Evolutionary conservation across 1,140 invertebrate species (phyloP).

Genomic region (Bicyclus anynana): DNA sequence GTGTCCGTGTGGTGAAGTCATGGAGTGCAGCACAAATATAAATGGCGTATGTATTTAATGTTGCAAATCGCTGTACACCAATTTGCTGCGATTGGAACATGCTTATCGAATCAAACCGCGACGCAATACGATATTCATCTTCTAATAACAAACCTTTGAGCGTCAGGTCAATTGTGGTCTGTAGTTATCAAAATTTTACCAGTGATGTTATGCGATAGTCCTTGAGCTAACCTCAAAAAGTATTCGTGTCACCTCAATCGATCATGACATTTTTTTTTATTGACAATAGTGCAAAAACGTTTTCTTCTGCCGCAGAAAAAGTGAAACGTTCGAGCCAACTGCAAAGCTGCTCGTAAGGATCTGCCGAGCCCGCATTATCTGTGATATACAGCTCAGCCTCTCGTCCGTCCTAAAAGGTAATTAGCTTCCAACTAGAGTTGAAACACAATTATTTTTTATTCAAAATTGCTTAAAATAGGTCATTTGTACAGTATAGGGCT

Average conservation of each 20-base stretch:
- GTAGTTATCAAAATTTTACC: slow-evolving; percentile 9
- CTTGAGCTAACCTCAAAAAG: slow-evolving; percentile 70
- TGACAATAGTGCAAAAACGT: slow-evolving; percentile 16
- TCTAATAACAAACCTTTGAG: slow-evolving; percentile 30
- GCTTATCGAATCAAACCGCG: slow-evolving; percentile 43
- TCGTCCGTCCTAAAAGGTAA: slow-evolving; percentile 77
- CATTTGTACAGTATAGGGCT: too few species aligned
- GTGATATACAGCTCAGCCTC: slow-evolving; percentile 86
- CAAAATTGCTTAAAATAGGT: too few species aligned
- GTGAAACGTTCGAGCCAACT: slow-evolving; percentile 70
- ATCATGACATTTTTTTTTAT: slow-evolving; percentile 17
- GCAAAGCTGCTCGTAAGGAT: slow-evolving; percentile 70
- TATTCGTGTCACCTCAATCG: slow-evolving; percentile 28
- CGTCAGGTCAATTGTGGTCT: slow-evolving; percentile 17
- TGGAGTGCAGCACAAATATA: slow-evolving; percentile 21
- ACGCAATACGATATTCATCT: slow-evolving; percentile 45
- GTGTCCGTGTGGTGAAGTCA: slow-evolving; percentile 18
- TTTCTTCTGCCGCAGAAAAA: slow-evolving; percentile 51
- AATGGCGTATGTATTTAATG: slow-evolving; percentile 19
- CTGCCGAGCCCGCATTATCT: slow-evolving; percentile 78
- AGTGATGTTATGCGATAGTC: slow-evolving; percentile 31
- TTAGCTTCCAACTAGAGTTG: slow-evolving; percentile 27
- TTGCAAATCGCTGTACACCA: slow-evolving; percentile 21
- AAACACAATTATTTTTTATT: too few species aligned
- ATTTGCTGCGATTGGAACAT: slow-evolving; percentile 28